Base-by-base conservation (phyloP, 2,888 invertebrate genomes). In the Sthenelais limicola region DNA sequence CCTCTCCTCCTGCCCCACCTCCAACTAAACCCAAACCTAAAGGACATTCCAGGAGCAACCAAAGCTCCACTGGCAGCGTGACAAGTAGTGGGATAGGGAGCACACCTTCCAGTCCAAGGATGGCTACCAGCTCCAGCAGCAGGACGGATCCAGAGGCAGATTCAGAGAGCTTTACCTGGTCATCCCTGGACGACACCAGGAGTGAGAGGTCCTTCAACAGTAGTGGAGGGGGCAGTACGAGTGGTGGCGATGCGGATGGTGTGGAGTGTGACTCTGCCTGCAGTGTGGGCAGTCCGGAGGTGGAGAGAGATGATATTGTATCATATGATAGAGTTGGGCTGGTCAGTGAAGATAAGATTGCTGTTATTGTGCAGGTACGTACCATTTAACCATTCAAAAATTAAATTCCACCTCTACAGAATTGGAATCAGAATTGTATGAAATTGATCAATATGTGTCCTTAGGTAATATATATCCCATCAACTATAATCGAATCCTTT, bases 301-400 rank as follows among this genome's bases (percentile, higher is more conserved):
- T 48, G 48, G 48, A 48, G 3, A 5, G 9, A n/a, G 48, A 48
- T 18, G 48, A 9, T 32, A 30, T 26, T 21, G 47, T 43, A 4
- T n/a, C 48, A 2, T 48, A 28, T 32, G 67, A 47, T 21, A 35
- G 67, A 24, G 67, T 67, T 3, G 67, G 47, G 28, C n/a, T 67
- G 38, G n/a, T 67, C 24, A 9, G 28, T 1, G 67, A 67, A 7
- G 67, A 48, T 2, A 67, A 18, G 21, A 62, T 15, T 7, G 62
- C 62, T 4, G 38, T 62, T 24, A 62, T 62, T 21, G 62, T 62
- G 26, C 62, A 62, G 62, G 62, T 62, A 21, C 18, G 51, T 51
- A n/a, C n/a, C n/a, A n/a, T n/a, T n/a, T n/a, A n/a, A n/a, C n/a
- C n/a, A n/a, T n/a, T n/a, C n/a, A n/a, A n/a, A n/a, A n/a, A n/a